These are phyloP conservation scores for Artibeus jamaicensis DNA, from an alignment of 2,797 vertebrate species.

Conservation along the genomic window DNA sequence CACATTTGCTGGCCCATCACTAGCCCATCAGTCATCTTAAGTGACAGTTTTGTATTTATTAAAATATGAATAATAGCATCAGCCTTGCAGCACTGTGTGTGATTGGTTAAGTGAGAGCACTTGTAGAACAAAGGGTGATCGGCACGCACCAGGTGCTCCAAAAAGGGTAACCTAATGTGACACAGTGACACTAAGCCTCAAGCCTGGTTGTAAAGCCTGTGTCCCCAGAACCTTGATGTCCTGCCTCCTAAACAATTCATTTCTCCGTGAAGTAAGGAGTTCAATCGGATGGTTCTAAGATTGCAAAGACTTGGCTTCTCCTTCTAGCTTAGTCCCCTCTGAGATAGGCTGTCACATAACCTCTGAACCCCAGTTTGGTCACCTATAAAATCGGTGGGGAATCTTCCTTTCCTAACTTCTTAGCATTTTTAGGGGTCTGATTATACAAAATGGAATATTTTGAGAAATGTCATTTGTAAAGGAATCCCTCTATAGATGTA, in stretches of 20 bases:
- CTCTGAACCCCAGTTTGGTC: background rate
- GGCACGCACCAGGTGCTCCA: background rate
- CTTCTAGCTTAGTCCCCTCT: background rate
- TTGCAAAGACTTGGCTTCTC: background rate
- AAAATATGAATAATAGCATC: background rate
- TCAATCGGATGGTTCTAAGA: background rate
- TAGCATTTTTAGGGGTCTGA: background rate
- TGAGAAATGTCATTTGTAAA: background rate
- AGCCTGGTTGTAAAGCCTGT: background rate
- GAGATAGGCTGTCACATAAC: background rate
- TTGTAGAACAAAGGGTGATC: background rate
- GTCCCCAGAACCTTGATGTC: background rate
- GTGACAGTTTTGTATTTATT: background rate
- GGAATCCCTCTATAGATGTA: background rate
- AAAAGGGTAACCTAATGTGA: background rate
- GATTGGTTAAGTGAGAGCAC: background rate
- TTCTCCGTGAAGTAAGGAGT: background rate
- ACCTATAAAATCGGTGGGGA: background rate
- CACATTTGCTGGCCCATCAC: background rate
- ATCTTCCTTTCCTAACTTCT: background rate
- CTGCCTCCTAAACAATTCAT: background rate
- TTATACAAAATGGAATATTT: background rate
- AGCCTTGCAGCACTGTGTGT: background rate
- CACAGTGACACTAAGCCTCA: background rate
- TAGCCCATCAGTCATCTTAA: background rate